Evolutionary conservation across 2,113 vertebrate species (phyloP), one percentile per base, ranked within the genome.

Genomic region (Pelodiscus sinensis): DNA sequence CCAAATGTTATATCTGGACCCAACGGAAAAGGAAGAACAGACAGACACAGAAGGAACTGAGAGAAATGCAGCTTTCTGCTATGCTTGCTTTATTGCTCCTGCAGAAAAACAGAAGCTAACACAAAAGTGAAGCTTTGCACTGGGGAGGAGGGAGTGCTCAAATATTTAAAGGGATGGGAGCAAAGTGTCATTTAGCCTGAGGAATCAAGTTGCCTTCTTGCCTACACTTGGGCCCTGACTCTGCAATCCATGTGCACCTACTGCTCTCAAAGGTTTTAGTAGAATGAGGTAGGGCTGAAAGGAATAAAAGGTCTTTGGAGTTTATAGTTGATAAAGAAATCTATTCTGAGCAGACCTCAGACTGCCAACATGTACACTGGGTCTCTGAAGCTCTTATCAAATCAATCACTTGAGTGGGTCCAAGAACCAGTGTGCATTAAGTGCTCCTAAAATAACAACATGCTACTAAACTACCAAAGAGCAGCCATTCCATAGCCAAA

Each of bases 161-260:
- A 71, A 71, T 19, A 35, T 35, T 35, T 71, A n/a, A n/a, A 71
- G 65, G n/a, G 31, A 35, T 2, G 21, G 65, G 16, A 19, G 7
- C n/a, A 35, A 60, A 35, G n/a, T 16, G n/a, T 35, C 3, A 56
- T 79, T 79, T 82, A 60, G 87, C 84, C 38, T 75, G 52, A 87
- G 16, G 71, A 75, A 6, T 8, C 31, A 3, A 50, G 65, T 86
- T 86, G 13, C 18, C 50, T 73, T 95, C 22, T 86, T 54, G 4
- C 0, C 0, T 27, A 14, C 4, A 81, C 50, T 85, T 89, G 77
- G 13, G 22, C 15, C 51, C 38, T 0, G 0, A 10, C 80, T 89
- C 22, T 81, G 35, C 5, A 12, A 15, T 18, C 22, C 3, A 13
- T 2, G 0, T 4, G 8, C 18, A 82, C 54, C 27, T 60, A 56